phyloP scores from a whole-genome alignment of 2,888 invertebrate species.

The Xylota segnis region DNA sequence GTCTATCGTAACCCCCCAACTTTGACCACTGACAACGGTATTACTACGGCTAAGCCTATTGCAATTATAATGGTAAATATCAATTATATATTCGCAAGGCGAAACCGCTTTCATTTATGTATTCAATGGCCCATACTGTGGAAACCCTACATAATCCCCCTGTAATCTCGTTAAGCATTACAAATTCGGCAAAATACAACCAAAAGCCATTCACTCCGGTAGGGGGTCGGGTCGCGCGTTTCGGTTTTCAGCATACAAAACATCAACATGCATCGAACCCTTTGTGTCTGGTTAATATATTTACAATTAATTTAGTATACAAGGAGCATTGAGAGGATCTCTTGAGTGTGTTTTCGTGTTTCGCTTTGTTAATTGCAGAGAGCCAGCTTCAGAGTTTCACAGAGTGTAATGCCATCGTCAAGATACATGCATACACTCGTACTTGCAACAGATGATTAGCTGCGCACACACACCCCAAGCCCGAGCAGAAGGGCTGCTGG shows the following conservation, averaged over 20 bases:
- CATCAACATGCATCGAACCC: constrained; percentile 41
- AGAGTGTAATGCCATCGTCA: constrained; percentile 5
- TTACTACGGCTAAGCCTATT: constrained; percentile 28
- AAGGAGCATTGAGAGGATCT: constrained; percentile 55
- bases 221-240: constrained; percentile 1
- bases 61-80: constrained; percentile 45
- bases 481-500: constrained; percentile 26
- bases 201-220: constrained; percentile 11
- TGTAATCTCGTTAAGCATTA: constrained; percentile 64
- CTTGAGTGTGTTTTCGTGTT: constrained; percentile 70
- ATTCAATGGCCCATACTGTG: constrained; percentile 29
- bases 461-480: constrained; percentile 28
- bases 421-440: constrained; percentile 21
- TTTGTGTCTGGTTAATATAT: constrained; percentile 67
- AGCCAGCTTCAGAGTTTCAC: constrained; percentile 9
- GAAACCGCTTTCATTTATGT: constrained; percentile 49
- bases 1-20: not conserved
- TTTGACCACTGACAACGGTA: not conserved
- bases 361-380: constrained; percentile 65
- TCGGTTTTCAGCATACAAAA: constrained; percentile 5
- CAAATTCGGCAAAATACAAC: constrained; percentile 43
- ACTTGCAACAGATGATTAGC: constrained; percentile 74
- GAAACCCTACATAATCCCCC: constrained; percentile 45
- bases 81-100: constrained; percentile 41
- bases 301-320: constrained; percentile 70